Base-by-base conservation (phyloP, 2,113 vertebrate genomes). In the Bucco capensis region DNA sequence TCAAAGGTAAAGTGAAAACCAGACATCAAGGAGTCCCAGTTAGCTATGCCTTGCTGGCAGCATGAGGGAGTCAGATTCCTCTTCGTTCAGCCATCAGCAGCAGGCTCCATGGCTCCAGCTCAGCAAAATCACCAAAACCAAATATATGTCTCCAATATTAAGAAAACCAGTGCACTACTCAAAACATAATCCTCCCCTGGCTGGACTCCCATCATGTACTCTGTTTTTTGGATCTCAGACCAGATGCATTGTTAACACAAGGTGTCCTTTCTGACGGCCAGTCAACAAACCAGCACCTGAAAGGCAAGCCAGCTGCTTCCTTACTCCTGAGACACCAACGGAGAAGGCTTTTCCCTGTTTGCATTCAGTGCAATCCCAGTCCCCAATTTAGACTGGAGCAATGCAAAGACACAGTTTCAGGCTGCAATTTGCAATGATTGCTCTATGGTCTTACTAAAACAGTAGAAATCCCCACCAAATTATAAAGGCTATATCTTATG, bases 181-280 rank as follows among this genome's bases (percentile, higher is more conserved):
- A 78, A 64, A 88, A 66, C 0, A 0, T 61, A 92, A 90, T 83
- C n/a, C 76, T 86, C 28, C 72, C 24, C 79, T 91, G 88, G 74
- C 78, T 28, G 21, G 53, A 37, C 25, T 93, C 61, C 33, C 84
- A 76, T 44, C 8, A 14, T 28, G 71, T 60, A 56, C 56, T 83
- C 60, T 30, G 23, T 1, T 49, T 88, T 66, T 28, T 78, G 50
- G 37, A 61, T 50, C 53, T 69, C 50, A 7, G 2, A 22, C 7
- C 73, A 61, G 73, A 31, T 71, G 47, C 61, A 27, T 2, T 69
- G 37, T 50, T 72, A 89, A 93, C 54, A 83, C n/a, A 62, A 89
- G 51, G 56, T 81, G 62, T 93, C 62, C 33, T 21, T 81, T 74
- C 72, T 75, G 42, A 24, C 35, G 50, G 14, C 30, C 71, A 67